phyloP scores from a whole-genome alignment of 2,113 vertebrate species.

The Acrocephalus arundinaceus region DNA sequence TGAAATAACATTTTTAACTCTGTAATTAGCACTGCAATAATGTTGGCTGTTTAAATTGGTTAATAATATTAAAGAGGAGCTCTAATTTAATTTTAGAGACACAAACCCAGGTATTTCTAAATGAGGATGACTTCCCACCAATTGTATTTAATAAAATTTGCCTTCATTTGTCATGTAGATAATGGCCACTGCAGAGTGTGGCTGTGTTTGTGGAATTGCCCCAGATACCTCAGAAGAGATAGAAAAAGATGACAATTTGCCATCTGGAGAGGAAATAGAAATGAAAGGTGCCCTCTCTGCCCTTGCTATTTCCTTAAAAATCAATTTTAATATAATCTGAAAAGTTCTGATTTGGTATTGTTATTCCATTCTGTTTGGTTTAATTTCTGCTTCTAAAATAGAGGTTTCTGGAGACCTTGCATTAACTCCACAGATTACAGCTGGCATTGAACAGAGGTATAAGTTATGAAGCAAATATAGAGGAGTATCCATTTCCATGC shows the following conservation, averaged over 20 bases:
- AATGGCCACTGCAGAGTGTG: background rate
- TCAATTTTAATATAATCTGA: background rate
- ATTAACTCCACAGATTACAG: background rate
- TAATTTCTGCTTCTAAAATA: background rate
- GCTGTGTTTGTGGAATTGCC: background rate
- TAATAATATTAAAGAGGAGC: background rate
- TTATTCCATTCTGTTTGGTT: background rate
- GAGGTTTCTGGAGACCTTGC: background rate
- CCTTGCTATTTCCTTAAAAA: background rate
- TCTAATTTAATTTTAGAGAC: background rate
- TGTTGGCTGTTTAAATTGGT: background rate
- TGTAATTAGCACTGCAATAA: background rate
- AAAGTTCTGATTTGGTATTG: background rate
- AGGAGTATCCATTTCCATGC: background rate
- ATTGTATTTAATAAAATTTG: background rate
- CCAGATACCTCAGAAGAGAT: background rate
- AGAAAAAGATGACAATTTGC: background rate
- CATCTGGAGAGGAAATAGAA: background rate
- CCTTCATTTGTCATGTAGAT: background rate
- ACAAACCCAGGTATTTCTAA: background rate
- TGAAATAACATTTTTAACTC: background rate
- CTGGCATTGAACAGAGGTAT: background rate
- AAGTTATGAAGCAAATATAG: background rate
- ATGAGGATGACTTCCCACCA: background rate
- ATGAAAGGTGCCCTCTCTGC: background rate